A percentile compares a stretch with the other conserved stretches of the same genome.
phyloP scores from a whole-genome alignment of 2,113 vertebrate species.

The Crocuta crocuta region DNA sequence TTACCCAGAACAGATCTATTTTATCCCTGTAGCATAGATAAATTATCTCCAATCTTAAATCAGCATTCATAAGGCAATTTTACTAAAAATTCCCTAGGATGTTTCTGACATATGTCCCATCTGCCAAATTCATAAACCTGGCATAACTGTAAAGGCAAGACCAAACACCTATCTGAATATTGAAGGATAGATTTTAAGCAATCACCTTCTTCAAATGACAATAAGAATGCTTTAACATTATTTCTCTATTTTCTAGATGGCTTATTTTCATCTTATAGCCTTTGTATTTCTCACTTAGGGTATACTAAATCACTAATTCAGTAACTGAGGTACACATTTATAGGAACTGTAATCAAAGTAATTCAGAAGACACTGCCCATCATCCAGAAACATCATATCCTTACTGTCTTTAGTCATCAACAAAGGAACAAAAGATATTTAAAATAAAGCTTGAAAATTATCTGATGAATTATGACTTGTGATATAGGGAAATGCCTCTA shows the following conservation, averaged over 20 bases:
- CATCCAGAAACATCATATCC: not conserved
- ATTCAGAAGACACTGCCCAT: not conserved
- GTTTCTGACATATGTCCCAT: constrained; percentile 25
- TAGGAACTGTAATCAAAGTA: not conserved
- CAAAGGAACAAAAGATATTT: not conserved
- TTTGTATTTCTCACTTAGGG: not conserved
- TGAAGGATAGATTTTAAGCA: not conserved
- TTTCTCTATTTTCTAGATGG: not conserved
- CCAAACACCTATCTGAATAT: not conserved
- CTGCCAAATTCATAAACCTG: not conserved
- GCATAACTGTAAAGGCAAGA: not conserved
- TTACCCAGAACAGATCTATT: not conserved
- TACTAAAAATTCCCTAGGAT: not conserved
- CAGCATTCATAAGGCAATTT: not conserved
- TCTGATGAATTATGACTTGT: not conserved
- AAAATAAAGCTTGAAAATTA: not conserved
- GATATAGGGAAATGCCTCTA: not conserved
- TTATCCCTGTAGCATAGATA: not conserved
- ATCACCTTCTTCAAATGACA: not conserved
- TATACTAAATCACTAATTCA: not conserved
- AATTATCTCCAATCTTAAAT: not conserved
- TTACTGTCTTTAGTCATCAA: not conserved
- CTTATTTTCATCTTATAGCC: not conserved
- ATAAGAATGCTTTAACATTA: not conserved
- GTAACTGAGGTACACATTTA: not conserved